Percentiles rank a stretch among this genome's conserved stretches.
These are phyloP conservation scores for Argyrosomus japonicus DNA, from an alignment of 2,113 vertebrate species.

Conservation along the genomic window DNA sequence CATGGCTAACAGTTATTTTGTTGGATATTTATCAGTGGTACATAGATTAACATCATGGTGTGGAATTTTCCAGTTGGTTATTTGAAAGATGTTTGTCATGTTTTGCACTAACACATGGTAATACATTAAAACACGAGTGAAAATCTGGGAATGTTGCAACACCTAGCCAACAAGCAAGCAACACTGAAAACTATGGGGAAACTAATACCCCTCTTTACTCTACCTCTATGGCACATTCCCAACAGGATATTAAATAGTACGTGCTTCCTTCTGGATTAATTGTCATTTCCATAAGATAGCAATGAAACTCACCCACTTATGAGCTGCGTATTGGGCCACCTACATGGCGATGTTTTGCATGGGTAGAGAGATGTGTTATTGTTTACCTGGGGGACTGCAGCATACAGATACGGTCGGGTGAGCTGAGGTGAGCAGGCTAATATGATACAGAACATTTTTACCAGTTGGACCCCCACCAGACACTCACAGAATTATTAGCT, in stretches of 20 bases:
- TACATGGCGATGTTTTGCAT: slow-evolving; percentile 47
- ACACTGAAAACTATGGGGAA: slow-evolving; percentile 39
- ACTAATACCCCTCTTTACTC: slow-evolving; percentile 21
- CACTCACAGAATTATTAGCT: slow-evolving; percentile 48
- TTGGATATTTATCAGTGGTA: slow-evolving; percentile 42
- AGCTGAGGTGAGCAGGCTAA: slow-evolving; percentile 59
- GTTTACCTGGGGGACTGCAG: slow-evolving; percentile 45
- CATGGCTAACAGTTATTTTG: slow-evolving; percentile 23
- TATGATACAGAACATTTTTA: slow-evolving; percentile 51
- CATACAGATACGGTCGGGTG: slow-evolving; percentile 52
- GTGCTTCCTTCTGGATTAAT: slow-evolving; percentile 51
- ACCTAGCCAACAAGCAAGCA: slow-evolving; percentile 25
- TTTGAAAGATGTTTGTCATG: background rate
- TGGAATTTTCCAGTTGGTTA: slow-evolving; percentile 40
- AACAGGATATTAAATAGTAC: slow-evolving; percentile 66
- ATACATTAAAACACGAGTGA: background rate
- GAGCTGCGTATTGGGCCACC: slow-evolving; percentile 47
- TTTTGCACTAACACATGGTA: background rate
- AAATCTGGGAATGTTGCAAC: slow-evolving; percentile 11
- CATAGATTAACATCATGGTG: slow-evolving; percentile 34
- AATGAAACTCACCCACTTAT: slow-evolving; percentile 35
- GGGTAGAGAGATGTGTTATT: slow-evolving; percentile 39
- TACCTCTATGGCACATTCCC: slow-evolving; percentile 40
- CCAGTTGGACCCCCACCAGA: slow-evolving; percentile 46
- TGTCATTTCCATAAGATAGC: slow-evolving; percentile 67